Evolutionary conservation across 2,888 invertebrate genomes (phyloP), one percentile per base, ranked within the genome.

Genomic region (Anagyrus pseudococci): DNA sequence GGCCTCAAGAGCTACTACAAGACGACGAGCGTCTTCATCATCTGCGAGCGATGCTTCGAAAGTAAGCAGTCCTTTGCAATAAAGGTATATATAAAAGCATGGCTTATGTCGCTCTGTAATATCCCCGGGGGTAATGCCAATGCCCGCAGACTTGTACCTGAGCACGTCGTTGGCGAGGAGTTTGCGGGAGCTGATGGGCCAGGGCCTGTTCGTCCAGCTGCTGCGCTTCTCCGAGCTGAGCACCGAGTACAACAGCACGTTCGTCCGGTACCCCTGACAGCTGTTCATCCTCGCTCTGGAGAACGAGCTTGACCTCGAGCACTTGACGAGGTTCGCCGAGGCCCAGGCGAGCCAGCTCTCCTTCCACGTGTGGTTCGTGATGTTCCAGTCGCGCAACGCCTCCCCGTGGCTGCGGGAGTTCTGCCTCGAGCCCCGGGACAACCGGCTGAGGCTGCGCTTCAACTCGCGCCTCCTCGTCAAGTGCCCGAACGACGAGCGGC

Each of bases 321-420:
- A 67, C 22, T 75, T 77, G 10, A 49, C 56, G 1, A 56, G 49
- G 3, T 61, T 62, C 6, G 72, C 72, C 3, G 57, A 26, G 17
- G 20, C 50, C 2, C 64, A 70, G n/a, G n/a, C n/a, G n/a, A n/a
- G n/a, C 20, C 22, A 55, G 10, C 66, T 73, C n/a, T 69, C 71
- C 1, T 68, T 64, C 8, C 69, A 73, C 37, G 50, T 70, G 2
- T 78, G 77, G 77, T 48, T 78, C 3, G 44, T 77, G 17, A 56
- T 75, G 19, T 77, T 77, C 29, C 58, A 48, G 29, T 44, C 25
- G 0, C n/a, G n/a, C 4, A 47, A 25, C 7, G 41, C 63, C n/a
- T 1, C 29, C 6, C 29, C 41, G 17, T 2, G 37, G 0, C 23
- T 59, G 13, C 65, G 54, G 33, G 37, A 66, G 6, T 66, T 64